Base-by-base conservation (phyloP, 2,113 vertebrate genomes). In the Rattus rattus region DNA sequence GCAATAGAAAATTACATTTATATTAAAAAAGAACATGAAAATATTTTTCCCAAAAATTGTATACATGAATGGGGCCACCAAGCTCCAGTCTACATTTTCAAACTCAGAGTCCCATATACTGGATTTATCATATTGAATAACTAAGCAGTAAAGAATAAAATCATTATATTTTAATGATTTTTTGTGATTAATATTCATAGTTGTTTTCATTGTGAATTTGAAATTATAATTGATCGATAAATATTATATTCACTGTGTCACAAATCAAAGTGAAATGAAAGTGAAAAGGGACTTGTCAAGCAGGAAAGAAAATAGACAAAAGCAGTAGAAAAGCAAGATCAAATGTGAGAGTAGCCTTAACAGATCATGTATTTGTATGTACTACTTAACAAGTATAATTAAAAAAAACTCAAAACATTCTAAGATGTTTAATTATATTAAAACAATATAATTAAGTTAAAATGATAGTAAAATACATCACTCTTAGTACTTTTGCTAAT, bases 311-410 rank as follows among this genome's bases (percentile, higher is more conserved):
- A 36, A 20, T 80, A 28, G 77, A 11, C 49, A 54, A 17, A 7
- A 20, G 19, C 1, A 16, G 24, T 7, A 79, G 24, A 3, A 10
- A 79, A 28, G 20, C 3, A 33, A 5, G 2, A 16, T 17, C 1
- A 0, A 28, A 9, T 49, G 3, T 33, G 30, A 20, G 16, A 19
- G 77, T 54, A 36, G 26, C 10, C 26, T 65, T 65, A 80, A 33
- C 8, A 54, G 16, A 54, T 36, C 17, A 39, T 54, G 19, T 19
- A 52, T 7, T 30, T 52, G 26, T 9, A 17, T 79, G 12, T 54
- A 33, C 7, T 80, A 80, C 1, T 54, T 49, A 33, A 36, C 30
- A 20, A 33, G 12, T 19, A 36, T 80, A 54, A 19, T 36, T 12
- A 36, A 89, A 28, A 4, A 72, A 47, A 80, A 49, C 4, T 47